Evolutionary conservation across 2,797 vertebrate genomes (phyloP).

Genomic region (Pristis pectinata): DNA sequence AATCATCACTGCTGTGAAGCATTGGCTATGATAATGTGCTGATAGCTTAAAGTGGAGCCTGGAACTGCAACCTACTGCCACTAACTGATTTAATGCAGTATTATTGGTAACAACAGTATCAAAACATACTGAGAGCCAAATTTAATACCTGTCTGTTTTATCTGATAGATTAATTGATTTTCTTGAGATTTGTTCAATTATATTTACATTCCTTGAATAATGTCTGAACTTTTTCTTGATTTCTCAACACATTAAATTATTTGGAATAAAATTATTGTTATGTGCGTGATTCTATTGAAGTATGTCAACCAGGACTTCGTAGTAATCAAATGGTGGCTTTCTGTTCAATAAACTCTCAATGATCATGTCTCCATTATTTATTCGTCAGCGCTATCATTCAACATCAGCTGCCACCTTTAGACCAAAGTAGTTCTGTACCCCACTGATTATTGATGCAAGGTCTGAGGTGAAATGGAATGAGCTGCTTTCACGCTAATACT

Average conservation of each 20-base stretch:
- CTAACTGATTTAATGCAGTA: not conserved
- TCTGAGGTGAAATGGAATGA: not conserved
- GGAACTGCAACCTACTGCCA: not conserved
- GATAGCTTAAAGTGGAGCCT: not conserved
- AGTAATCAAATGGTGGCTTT: not conserved
- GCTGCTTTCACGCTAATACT: not conserved
- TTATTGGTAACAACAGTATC: not conserved
- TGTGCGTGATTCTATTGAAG: too few relatives aligned
- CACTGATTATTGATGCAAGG: not conserved
- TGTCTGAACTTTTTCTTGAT: not conserved
- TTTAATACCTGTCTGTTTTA: not conserved
- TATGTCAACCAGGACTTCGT: not conserved
- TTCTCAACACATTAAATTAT: not conserved
- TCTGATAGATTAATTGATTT: not conserved
- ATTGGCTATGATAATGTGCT: not conserved
- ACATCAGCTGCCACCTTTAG: not conserved
- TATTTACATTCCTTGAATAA: not conserved
- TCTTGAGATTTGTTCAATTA: not conserved
- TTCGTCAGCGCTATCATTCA: not conserved
- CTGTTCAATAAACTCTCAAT: not conserved
- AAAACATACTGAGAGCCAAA: not conserved
- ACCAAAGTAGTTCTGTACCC: not conserved
- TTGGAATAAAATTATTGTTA: not conserved
- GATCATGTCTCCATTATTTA: not conserved
- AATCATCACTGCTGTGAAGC: not conserved